Base-by-base conservation (phyloP, 2,888 invertebrate genomes). In the Ophioninae sp. region DNA sequence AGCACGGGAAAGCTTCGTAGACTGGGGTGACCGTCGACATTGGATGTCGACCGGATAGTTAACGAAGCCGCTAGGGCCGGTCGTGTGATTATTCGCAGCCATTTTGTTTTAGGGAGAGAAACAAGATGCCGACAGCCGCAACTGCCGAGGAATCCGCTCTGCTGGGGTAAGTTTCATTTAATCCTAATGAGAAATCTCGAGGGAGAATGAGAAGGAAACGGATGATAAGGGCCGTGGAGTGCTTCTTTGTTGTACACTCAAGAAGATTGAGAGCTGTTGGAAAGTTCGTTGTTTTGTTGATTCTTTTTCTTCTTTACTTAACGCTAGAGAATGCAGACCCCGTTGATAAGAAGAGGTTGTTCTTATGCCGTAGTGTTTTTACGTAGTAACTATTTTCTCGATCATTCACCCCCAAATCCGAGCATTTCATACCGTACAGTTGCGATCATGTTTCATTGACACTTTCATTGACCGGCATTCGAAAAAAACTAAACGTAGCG, bases 61-160 rank as follows among this genome's bases (percentile, higher is more conserved):
- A 68, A 44, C 70, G 81, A 87, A 88, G 89, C 87, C 87, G 87
- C 86, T 89, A 89, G 88, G 88, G 87, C 89, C 86, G 87, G 85
- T 87, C 87, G 89, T 91, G 89, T 91, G 90, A 92, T 92, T 91
- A 92, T 92, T 89, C 88, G 89, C 90, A 89, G 89, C 90, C 90
- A 90, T 93, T 93, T 90, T 93, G 92, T 93, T 93, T 88, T 92
- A 92, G 92, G 92, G 91, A 92, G 87, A 91, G 88, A 91, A 90
- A 89, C 90, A 95, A 94, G 93, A 96, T 96, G 96, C 96, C 96
- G 89, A 94, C 95, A 87, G 95, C 95, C 90, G 95, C 94, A 86
- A 93, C 94, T 89, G 96, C 97, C 93, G 97, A 97, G 95, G 97
- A 97, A 94, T 96, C 97, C 89, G 96, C 97, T 92, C 96, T 97